Percentiles rank a stretch among this genome's conserved stretches.
Evolutionary conservation across 2,888 invertebrate species (phyloP).

Genomic region (Drosophila tanythrix): DNA sequence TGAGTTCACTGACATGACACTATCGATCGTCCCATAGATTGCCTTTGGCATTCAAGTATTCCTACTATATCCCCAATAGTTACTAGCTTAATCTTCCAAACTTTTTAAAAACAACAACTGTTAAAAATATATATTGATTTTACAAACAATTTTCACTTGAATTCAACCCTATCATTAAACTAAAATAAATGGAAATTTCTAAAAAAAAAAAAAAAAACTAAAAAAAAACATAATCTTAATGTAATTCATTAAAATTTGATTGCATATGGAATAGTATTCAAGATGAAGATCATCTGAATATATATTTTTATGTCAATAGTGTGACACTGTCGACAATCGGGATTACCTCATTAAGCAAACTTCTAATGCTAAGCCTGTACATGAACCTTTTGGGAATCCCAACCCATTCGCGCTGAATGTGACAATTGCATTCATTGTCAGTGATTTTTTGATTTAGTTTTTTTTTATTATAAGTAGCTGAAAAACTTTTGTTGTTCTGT

Average conservation of each 20-base stretch:
- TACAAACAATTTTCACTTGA: background rate
- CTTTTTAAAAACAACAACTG: background rate
- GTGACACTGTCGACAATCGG: background rate
- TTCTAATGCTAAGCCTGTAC: background rate
- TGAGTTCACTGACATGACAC: conserved; percentile 50
- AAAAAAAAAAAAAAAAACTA: no score
- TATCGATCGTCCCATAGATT: conserved; percentile 37
- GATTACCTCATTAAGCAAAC: background rate
- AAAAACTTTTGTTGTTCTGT: background rate
- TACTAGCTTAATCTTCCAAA: background rate
- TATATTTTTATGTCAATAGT: background rate
- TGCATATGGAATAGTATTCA: background rate
- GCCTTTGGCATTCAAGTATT: background rate
- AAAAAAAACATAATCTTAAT: background rate
- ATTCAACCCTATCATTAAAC: background rate
- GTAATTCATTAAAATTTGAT: background rate
- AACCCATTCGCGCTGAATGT: background rate
- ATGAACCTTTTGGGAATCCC: conserved; percentile 10
- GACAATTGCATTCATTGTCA: background rate
- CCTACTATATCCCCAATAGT: background rate
- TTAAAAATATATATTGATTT: background rate
- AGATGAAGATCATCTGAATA: background rate
- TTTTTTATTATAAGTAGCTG: background rate
- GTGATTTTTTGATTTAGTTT: background rate
- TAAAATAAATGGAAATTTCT: background rate